Evolutionary conservation across 2,113 vertebrate species (phyloP), one percentile per base, ranked within the genome.

Genomic region (Jacana jacana): DNA sequence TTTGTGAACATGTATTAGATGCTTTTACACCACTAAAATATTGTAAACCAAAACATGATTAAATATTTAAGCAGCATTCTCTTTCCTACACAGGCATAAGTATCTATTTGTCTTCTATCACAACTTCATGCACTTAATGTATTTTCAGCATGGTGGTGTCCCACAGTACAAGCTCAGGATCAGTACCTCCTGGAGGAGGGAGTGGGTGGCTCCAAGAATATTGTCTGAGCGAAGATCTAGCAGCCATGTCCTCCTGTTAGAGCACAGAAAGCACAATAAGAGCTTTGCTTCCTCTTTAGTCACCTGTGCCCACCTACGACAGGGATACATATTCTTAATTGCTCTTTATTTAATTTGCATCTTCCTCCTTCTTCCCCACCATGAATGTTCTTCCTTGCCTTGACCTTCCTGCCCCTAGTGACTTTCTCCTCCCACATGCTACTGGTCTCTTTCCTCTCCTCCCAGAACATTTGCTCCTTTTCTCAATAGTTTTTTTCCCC

Each of bases 61-160:
- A 94, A 97, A 93, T 97, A 93, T 94, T 97, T 86, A 96, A 88
- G 49, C 44, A 61, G 42, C 25, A 35, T 88, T 91, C 83, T 84
- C 61, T 91, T 89, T 61, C 60, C 66, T 64, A 82, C 13, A 35
- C 19, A 76, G n/a, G 17, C 23, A 20, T 81, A 90, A 78, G 52
- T 39, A 44, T 65, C 80, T 86, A 35, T 95, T 81, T 83, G 49
- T 89, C 88, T 87, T 79, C 44, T 57, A 69, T 89, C 81, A 87
- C 54, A 44, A 13, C n/a, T 91, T 65, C 49, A 79, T 54, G 85
- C 37, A 37, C 76, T 69, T 82, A 61, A 52, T n/a, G 51, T 42
- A 31, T 83, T 78, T 69, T 22, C 71, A 83, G 88, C 35, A 69
- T 49, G 1, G 1, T 57, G 78, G 46, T 77, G 55, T 46, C 54